These are phyloP conservation scores for Paratrypauchen microcephalus DNA, from an alignment of 2,797 vertebrate genomes.

Conservation along the genomic window DNA sequence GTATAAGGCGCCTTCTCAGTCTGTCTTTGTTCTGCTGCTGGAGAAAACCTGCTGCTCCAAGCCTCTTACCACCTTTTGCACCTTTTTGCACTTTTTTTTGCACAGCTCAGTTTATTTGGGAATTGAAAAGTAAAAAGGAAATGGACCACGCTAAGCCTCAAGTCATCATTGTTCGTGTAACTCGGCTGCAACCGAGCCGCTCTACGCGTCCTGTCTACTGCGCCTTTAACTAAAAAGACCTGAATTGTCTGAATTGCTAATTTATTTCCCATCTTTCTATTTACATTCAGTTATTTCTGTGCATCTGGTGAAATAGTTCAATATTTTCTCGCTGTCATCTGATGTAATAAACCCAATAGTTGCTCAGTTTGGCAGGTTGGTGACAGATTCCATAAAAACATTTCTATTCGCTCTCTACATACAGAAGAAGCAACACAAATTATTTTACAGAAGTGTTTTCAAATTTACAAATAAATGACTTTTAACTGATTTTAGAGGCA, in stretches of 20 bases:
- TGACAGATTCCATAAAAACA: not conserved
- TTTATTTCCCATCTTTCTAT: not conserved
- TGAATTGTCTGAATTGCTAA: not conserved
- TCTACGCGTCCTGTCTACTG: no score
- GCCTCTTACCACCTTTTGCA: no score
- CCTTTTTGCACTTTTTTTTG: no score
- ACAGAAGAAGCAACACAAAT: not conserved
- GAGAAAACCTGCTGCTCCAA: no score
- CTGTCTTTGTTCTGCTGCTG: no score
- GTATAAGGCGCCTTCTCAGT: no score
- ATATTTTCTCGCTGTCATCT: not conserved
- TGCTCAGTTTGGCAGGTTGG: not conserved
- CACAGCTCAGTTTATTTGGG: no score
- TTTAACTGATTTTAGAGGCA: no score
- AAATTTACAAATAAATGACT: not conserved
- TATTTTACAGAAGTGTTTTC: not conserved
- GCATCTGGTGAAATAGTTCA: not conserved
- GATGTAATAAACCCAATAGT: not conserved
- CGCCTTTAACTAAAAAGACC: not conserved
- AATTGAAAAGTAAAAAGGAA: no score
- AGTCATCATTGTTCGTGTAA: no score
- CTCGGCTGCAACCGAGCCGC: no score
- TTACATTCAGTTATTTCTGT: not conserved
- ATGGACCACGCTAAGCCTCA: no score
- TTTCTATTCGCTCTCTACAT: not conserved